Base-by-base conservation (phyloP, 1,140 invertebrate species). In the Drosophila equinoxialis region DNA sequence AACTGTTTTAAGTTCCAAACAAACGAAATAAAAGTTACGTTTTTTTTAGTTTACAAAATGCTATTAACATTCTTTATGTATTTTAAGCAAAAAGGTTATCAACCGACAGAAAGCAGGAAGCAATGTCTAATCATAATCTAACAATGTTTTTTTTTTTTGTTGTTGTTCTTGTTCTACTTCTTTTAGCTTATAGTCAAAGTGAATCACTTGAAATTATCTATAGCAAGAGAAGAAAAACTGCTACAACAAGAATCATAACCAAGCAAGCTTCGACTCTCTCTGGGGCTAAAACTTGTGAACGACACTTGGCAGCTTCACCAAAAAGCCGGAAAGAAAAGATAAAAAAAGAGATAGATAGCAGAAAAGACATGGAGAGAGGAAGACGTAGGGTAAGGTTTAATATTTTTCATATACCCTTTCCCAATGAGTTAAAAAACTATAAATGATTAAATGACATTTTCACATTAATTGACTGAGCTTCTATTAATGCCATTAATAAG, bases 151-250 rank as follows among this genome's bases (percentile, higher is more conserved):
- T 48, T 48, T n/a, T 23, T 48, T 2, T 1, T 48, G 1, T 23
- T 10, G 6, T 35, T 35, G 8, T 45, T 45, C 23, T 26, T 35
- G 8, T 45, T 45, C 23, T 26, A 26, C 14, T 54, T 42, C 23
- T 26, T 26, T 26, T 4, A 26, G 23, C 23, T 60, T 61, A 71
- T 41, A 17, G 66, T 14, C 55, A 35, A 13, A 61, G 61, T 74
- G 59, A 75, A 74, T 75, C 71, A 75, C 57, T 66, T 39, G 6
- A 6, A 30, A 54, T 67, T 74, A 74, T 67, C 45, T 57, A 57
- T 17, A 35, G 48, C 41, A 33, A 30, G 63, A 65, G 59, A 58
- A 26, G 35, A 39, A 62, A 30, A 39, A 55, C 37, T 51, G 14
- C 48, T n/a, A 30, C 59, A 30, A 30, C 41, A 30, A 30, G 30